Base-by-base conservation (phyloP, 2,888 invertebrate genomes). In the Catonia carolina region DNA sequence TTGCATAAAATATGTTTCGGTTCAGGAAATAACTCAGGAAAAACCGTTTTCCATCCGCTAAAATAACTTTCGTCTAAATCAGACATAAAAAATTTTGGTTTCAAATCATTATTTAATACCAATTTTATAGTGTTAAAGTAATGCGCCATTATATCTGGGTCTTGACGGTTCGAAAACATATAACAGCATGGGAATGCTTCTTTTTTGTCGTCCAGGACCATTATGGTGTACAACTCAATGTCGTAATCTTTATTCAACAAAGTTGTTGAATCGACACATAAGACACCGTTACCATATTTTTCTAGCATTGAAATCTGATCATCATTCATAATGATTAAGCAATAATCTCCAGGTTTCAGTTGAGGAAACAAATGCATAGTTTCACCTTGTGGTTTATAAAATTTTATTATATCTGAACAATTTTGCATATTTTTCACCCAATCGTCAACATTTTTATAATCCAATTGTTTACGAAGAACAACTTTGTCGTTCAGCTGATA, bases 401-500 rank as follows among this genome's bases (percentile, higher is more conserved):
- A 41, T 10, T 22, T 41, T 6, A 41, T 41, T 22, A 41, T 41
- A 15, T 12, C 12, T 2, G 41, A 41, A 14, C 20, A 41, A 20
- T 20, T 12, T 20, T 41, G 41, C 22, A 22, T 41, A 2, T 18
- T 12, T 10, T n/a, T n/a, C n/a, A 41, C 41, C 41, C 41, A 41
- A 10, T 18, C 18, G 17, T 41, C 41, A 8, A 41, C 41, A 15
- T 8, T 41, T n/a, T 41, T 41, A 6, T 41, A 41, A 18, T 41
- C 41, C 6, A 10, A 41, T 20, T 17, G 20, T 20, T 41, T 41
- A 12, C 37, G 23, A 18, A 51, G 10, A 37, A 15, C 37, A n/a
- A n/a, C n/a, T n/a, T 51, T 36, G 2, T 37, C 18, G 23, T 51
- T 51, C 33, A 51, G n/a, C 7, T 37, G 35, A 22, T 37, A 37